phyloP scores from a whole-genome alignment of 1,140 invertebrate genomes.

The Euborellia annulipes region DNA sequence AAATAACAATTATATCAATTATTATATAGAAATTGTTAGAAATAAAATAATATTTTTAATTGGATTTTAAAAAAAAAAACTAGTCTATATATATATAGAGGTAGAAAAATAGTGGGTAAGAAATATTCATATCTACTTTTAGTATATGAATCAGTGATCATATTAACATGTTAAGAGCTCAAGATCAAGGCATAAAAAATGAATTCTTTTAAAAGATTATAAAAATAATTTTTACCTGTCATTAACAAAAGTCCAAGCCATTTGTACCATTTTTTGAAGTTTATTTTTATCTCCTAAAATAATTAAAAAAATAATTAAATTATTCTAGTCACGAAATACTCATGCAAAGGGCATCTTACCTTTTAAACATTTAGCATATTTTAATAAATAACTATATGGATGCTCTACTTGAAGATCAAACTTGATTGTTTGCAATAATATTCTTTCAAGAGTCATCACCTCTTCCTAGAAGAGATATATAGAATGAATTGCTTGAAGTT shows the following conservation, averaged over 20 bases:
- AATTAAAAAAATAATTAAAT: too few species aligned
- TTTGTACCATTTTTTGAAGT: constrained; percentile 93
- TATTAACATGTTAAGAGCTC: too few species aligned
- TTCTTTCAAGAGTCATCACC: constrained; percentile 93
- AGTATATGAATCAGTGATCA: too few species aligned
- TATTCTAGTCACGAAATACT: too few species aligned
- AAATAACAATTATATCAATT: constrained; percentile 12
- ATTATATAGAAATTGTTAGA: constrained; percentile 3
- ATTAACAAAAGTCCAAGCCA: constrained; percentile 99
- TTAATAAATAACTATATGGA: constrained; percentile 86
- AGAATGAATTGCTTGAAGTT: too few species aligned
- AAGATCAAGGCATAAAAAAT: constrained; percentile 7
- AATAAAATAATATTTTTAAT: constrained; percentile 5
- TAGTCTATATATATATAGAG: constrained; percentile 5
- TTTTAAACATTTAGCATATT: constrained; percentile 95
- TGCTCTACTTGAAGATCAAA: constrained; percentile 98
- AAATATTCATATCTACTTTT: too few species aligned
- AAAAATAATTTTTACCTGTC: constrained; percentile 51
- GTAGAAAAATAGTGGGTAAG: too few species aligned
- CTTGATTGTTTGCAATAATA: constrained; percentile 94
- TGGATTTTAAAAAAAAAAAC: not conserved
- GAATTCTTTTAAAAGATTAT: constrained; percentile 6
- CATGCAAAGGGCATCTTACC: constrained; percentile 29
- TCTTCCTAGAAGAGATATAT: constrained; percentile 75
- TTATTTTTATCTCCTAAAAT: constrained; percentile 68